Evolutionary conservation across 2,797 vertebrate species (phyloP).

Genomic region (Dermochelys coriacea): DNA sequence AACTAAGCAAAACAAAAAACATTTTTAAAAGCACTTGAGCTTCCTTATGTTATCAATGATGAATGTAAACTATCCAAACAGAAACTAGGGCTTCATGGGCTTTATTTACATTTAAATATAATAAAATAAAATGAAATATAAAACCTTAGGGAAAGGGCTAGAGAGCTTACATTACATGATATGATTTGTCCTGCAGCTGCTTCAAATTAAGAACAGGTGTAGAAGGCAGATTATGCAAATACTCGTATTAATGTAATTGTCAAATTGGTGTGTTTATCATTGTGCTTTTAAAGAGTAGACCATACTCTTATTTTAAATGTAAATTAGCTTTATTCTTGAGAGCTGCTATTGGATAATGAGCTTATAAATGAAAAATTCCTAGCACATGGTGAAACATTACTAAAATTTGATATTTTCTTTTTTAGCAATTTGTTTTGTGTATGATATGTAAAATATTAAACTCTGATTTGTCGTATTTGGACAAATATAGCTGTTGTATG

Average conservation of each 20-base stretch:
- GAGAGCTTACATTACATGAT: slow-evolving; percentile 52
- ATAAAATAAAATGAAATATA: neutral
- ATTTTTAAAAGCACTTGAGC: neutral
- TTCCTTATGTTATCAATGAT: neutral
- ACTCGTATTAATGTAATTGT: slow-evolving; percentile 86
- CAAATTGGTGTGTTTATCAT: slow-evolving; percentile 86
- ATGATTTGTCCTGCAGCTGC: slow-evolving; percentile 82
- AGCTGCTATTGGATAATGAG: slow-evolving; percentile 78
- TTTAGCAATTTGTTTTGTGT: slow-evolving; percentile 24
- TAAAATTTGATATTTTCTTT: slow-evolving; percentile 60
- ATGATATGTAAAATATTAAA: slow-evolving; percentile 1
- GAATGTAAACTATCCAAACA: slow-evolving; percentile 20
- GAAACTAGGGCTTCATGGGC: neutral
- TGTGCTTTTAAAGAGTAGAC: slow-evolving; percentile 82
- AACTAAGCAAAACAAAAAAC: neutral
- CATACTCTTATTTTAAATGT: slow-evolving; percentile 84
- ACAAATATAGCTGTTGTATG: neutral
- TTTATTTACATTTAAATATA: slow-evolving; percentile 46
- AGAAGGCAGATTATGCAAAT: slow-evolving; percentile 86
- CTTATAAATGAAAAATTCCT: slow-evolving; percentile 71
- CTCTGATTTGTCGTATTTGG: slow-evolving; percentile 27
- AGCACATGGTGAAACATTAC: slow-evolving; percentile 56
- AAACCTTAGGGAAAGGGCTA: slow-evolving; percentile 44
- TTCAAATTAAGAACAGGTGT: slow-evolving; percentile 87
- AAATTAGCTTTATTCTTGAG: slow-evolving; percentile 83